phyloP scores from a whole-genome alignment of 2,113 vertebrate species.

The Zosterops lateralis region DNA sequence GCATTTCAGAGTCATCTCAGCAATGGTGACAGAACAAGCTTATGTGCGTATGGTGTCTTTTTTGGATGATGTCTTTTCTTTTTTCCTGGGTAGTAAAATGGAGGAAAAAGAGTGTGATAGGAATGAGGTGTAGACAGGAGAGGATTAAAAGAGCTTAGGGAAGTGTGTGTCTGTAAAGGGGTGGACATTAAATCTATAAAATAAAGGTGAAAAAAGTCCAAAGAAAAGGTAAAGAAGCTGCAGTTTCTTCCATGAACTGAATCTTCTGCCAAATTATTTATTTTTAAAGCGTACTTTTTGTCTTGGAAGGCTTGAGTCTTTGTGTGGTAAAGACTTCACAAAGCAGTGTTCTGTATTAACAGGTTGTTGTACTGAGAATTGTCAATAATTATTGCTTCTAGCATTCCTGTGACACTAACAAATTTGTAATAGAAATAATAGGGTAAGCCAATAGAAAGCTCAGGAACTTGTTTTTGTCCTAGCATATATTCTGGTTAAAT shows the following conservation, averaged over 20 bases:
- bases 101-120: not conserved
- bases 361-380: not conserved
- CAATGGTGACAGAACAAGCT: not conserved
- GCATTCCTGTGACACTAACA: not conserved
- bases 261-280: not conserved
- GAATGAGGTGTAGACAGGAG: not conserved
- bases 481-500: not conserved
- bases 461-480: not conserved
- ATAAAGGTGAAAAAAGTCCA: not conserved
- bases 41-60: not conserved
- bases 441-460: not conserved
- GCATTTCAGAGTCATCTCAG: not conserved
- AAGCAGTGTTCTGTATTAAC: not conserved
- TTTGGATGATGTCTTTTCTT: not conserved
- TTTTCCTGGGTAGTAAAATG: not conserved
- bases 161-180: not conserved
- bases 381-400: not conserved
- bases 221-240: not conserved
- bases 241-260: not conserved
- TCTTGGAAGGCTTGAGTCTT: not conserved
- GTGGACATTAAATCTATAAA: not conserved
- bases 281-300: not conserved
- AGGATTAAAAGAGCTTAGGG: not conserved
- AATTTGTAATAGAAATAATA: not conserved
- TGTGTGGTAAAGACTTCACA: not conserved